Evolutionary conservation across 2,113 vertebrate species (phyloP).

Genomic region (Marmota flaviventris): DNA sequence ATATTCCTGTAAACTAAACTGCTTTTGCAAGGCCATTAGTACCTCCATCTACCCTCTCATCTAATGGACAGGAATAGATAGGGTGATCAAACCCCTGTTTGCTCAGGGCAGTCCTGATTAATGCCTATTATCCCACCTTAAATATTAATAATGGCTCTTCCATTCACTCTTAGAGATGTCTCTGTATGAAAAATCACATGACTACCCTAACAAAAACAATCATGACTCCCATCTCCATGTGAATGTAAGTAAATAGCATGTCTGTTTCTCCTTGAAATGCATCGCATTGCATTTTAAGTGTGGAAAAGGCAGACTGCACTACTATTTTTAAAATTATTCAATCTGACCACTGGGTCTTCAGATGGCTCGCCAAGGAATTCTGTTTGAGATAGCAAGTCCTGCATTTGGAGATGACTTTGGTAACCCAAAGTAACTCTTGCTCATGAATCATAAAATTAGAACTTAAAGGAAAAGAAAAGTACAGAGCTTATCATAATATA

Average conservation of each 20-base stretch:
- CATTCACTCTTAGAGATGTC: neutral
- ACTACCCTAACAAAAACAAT: neutral
- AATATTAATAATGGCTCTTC: neutral
- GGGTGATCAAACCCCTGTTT: neutral
- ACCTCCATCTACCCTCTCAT: neutral
- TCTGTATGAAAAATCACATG: neutral
- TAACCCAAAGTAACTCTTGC: neutral
- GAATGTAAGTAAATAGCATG: neutral
- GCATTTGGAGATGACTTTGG: neutral
- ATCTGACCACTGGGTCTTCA: neutral
- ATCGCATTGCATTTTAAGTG: neutral
- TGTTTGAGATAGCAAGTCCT: neutral
- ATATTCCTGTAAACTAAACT: neutral
- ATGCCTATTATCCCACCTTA: neutral
- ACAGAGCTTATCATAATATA: neutral
- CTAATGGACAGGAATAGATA: neutral
- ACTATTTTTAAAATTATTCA: conserved; percentile 9
- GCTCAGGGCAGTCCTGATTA: neutral
- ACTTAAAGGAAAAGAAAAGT: conserved; percentile 2
- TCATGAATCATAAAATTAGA: conserved; percentile 53
- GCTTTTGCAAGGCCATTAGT: neutral
- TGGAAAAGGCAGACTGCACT: neutral
- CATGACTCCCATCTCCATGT: neutral
- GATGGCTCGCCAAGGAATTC: neutral
- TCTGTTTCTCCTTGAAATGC: neutral